Evolutionary conservation across 37 sponge, comb jelly and placozoan genomes (phyloP).

Genomic region (Haliclona indistincta): DNA sequence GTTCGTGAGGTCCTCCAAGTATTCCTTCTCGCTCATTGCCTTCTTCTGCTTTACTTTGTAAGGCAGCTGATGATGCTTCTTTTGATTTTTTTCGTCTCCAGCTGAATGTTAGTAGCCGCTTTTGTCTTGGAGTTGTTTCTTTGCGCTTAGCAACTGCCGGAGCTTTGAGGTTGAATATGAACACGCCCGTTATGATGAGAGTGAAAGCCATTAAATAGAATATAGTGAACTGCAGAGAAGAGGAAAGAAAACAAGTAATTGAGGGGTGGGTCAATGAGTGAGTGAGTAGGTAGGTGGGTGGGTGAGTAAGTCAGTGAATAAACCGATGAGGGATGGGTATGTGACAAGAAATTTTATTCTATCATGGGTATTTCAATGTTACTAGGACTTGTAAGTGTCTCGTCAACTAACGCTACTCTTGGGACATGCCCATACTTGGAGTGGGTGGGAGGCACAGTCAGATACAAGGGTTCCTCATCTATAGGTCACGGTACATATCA

Average conservation of each 20-base stretch:
- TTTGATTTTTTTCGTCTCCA: neutral
- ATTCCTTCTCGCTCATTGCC: neutral
- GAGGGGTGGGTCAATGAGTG: neutral
- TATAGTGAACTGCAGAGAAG: conserved; percentile 66
- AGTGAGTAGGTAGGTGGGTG: neutral
- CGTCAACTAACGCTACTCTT: too few species aligned
- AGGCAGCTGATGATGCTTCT: neutral
- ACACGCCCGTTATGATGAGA: conserved; percentile 70
- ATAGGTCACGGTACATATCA: too few species aligned
- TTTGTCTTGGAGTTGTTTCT: neutral
- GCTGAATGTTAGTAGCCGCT: neutral
- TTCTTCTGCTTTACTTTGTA: neutral
- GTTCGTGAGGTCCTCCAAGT: conserved; percentile 2
- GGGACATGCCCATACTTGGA: too few species aligned
- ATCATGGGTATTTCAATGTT: too few species aligned
- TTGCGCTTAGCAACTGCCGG: conserved; percentile 9
- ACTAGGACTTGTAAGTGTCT: too few species aligned
- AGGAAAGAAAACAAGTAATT: neutral
- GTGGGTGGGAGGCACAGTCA: too few species aligned
- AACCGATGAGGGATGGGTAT: neutral
- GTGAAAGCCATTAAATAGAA: conserved; percentile 65
- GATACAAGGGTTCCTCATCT: too few species aligned
- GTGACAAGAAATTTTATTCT: too few species aligned
- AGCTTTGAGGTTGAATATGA: conserved; percentile 69
- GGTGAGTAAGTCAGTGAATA: neutral